Conservation (phyloP, 2,888 invertebrate genomes). For the Cylindroiulus punctatus region DNA sequence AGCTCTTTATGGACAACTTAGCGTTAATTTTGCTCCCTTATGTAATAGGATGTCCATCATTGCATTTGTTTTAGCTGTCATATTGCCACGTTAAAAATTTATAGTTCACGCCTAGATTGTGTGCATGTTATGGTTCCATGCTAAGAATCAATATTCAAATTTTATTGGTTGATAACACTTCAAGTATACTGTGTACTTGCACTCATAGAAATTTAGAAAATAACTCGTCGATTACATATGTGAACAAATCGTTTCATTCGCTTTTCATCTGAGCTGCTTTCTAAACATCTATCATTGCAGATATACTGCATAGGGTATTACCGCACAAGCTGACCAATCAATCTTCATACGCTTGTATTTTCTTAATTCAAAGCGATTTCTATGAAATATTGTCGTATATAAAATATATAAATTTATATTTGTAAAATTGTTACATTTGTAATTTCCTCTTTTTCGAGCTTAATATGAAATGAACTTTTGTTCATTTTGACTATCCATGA, state of each 20-base stretch:
- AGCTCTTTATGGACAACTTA: not conserved
- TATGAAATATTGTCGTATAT: constrained; percentile 36
- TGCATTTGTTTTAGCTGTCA: not conserved
- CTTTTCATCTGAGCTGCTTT: too few species aligned
- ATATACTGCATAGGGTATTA: too few species aligned
- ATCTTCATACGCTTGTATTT: constrained; percentile 15
- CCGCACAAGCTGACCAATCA: not conserved
- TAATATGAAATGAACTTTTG: constrained; percentile 35
- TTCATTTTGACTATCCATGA: constrained; percentile 4
- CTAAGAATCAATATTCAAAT: not conserved
- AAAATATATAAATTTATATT: constrained; percentile 8
- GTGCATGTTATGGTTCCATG: not conserved
- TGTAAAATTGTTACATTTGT: constrained; percentile 45
- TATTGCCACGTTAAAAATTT: not conserved
- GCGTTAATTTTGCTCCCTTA: not conserved
- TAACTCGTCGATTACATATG: too few species aligned
- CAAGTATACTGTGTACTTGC: too few species aligned
- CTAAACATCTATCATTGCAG: too few species aligned
- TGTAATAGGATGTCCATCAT: not conserved
- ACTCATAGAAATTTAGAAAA: too few species aligned
- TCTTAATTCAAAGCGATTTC: constrained; percentile 30
- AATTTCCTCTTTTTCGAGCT: constrained; percentile 26
- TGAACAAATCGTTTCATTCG: too few species aligned
- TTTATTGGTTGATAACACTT: too few species aligned
- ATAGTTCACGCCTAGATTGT: not conserved